Percentiles rank a stretch among this genome's conserved stretches.
phyloP scores from a whole-genome alignment of 2,113 vertebrate genomes.

The Sinocyclocheilus rhinocerous region DNA sequence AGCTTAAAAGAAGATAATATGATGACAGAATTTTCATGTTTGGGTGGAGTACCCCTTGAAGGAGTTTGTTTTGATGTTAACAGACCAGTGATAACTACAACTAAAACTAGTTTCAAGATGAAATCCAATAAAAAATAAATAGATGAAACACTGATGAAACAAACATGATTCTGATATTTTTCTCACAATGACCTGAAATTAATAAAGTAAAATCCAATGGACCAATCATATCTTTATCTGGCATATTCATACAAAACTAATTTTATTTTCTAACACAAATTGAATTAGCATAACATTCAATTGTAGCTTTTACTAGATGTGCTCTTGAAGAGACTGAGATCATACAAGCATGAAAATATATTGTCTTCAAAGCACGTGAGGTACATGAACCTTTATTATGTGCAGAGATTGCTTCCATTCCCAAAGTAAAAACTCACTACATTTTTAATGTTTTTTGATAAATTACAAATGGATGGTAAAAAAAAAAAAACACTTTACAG shows the following conservation, averaged over 20 bases:
- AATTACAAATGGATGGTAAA: not conserved
- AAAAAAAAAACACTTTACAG: not conserved
- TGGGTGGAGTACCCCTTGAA: not conserved
- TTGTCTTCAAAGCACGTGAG: not conserved
- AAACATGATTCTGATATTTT: not conserved
- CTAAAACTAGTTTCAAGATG: not conserved
- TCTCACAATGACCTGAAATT: not conserved
- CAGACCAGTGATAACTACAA: not conserved
- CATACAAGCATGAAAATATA: constrained; percentile 4
- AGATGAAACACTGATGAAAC: too few species aligned
- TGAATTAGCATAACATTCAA: not conserved
- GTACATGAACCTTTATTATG: not conserved
- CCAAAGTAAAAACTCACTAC: not conserved
- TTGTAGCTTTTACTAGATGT: not conserved
- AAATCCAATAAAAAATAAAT: not conserved
- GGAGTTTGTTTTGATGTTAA: not conserved
- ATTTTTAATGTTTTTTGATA: not conserved
- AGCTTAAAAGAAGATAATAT: not conserved
- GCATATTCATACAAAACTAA: constrained; percentile 5
- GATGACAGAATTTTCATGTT: not conserved
- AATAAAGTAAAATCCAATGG: not conserved
- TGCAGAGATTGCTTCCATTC: not conserved
- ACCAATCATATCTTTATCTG: not conserved
- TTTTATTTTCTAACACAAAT: not conserved
- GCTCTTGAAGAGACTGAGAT: constrained; percentile 9